A percentile compares a stretch with the other conserved stretches of the same genome.
Conservation (phyloP, 2,888 invertebrate species). For the Palloptera scutellata region DNA sequence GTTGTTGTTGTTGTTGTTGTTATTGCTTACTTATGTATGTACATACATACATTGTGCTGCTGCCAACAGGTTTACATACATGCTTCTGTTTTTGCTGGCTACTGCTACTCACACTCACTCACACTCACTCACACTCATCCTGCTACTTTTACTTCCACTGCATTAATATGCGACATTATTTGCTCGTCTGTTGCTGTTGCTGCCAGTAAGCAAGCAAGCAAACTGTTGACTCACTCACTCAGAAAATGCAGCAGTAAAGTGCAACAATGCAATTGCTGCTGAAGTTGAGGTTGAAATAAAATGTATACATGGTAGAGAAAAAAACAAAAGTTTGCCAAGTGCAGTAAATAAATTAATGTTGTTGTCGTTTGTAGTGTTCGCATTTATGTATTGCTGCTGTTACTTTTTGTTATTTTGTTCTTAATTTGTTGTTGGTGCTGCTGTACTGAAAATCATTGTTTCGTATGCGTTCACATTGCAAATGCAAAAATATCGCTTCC, state of each 20-base stretch:
- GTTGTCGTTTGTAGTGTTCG: constrained; percentile 6
- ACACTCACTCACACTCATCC: too few relatives aligned
- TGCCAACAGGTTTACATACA: too few relatives aligned
- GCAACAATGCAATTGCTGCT: too few relatives aligned
- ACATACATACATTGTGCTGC: too few relatives aligned
- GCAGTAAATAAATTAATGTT: constrained; percentile 30
- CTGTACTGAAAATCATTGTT: too few relatives aligned
- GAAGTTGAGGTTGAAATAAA: not conserved
- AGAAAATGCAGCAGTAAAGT: too few relatives aligned
- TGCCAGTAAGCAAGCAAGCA: too few relatives aligned
- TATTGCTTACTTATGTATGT: too few relatives aligned
- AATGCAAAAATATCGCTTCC: not conserved
- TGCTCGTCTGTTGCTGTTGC: not conserved
- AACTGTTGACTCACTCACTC: not conserved
- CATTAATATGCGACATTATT: not conserved
- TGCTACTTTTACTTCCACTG: too few relatives aligned
- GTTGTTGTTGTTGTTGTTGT: too few relatives aligned
- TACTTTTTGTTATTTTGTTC: not conserved
- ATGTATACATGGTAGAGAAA: not conserved
- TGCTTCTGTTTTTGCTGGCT: too few relatives aligned
- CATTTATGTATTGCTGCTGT: not conserved
- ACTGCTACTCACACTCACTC: too few relatives aligned
- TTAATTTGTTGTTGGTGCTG: not conserved
- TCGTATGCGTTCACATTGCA: not conserved
- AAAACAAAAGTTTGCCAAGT: constrained; percentile 12